Evolutionary conservation across 2,888 invertebrate species (phyloP).

Genomic region (Gari tellinella): DNA sequence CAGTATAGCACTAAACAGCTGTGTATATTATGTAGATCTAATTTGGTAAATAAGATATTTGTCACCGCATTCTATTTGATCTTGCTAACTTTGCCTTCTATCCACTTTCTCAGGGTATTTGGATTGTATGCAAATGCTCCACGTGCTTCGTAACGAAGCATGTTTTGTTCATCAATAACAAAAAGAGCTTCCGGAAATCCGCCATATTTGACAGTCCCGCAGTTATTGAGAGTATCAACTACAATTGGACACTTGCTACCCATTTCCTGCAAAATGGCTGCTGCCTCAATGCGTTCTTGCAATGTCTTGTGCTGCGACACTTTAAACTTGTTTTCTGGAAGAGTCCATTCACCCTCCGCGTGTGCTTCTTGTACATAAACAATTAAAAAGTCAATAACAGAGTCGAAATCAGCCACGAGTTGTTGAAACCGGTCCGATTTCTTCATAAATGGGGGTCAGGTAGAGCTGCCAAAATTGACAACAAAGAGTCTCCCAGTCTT

Average conservation of each 20-base stretch:
- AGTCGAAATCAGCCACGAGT: constrained; percentile 38
- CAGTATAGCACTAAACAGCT: too few relatives aligned
- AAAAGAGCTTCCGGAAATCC: constrained; percentile 54
- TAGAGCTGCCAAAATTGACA: constrained; percentile 58
- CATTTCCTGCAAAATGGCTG: constrained; percentile 30
- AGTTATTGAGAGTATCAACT: constrained; percentile 53
- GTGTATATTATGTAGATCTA: too few relatives aligned
- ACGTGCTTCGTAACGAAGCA: constrained; percentile 31
- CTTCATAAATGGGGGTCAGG: constrained; percentile 59
- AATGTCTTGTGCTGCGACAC: constrained; percentile 49
- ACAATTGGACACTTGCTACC: constrained; percentile 37
- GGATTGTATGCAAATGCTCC: constrained; percentile 47
- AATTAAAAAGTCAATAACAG: constrained; percentile 54
- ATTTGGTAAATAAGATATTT: too few relatives aligned
- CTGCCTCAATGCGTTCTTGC: constrained; percentile 52
- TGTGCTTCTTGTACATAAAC: constrained; percentile 58
- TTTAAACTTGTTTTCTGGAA: constrained; percentile 32
- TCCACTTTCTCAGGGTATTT: constrained; percentile 17
- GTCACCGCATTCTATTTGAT: too few relatives aligned
- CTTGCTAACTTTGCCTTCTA: constrained; percentile 20
- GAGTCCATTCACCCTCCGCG: constrained; percentile 53
- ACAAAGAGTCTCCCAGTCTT: too few relatives aligned
- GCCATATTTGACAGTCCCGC: constrained; percentile 29
- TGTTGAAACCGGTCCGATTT: constrained; percentile 41
- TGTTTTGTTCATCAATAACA: constrained; percentile 37